Conservation (phyloP, 2,888 invertebrate species). For the Thecocarcelia acutangulata region DNA sequence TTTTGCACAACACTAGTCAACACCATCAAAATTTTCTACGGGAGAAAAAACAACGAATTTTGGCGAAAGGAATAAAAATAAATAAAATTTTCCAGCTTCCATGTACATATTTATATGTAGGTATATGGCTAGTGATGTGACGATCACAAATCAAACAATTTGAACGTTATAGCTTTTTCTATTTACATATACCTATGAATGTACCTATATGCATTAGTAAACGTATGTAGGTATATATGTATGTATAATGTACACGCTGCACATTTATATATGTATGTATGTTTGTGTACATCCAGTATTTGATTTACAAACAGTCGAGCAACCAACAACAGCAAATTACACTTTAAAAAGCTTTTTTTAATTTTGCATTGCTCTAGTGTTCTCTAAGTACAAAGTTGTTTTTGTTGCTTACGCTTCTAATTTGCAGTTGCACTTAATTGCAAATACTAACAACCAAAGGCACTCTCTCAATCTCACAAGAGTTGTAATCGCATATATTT, state of each 20-base stretch:
- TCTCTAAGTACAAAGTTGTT: slow-evolving; percentile 52
- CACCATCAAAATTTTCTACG: too few relatives aligned
- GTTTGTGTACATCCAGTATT: background rate
- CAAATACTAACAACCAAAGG: slow-evolving; percentile 7
- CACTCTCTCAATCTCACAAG: background rate
- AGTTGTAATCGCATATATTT: background rate
- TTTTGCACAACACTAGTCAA: too few relatives aligned
- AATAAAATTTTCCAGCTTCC: too few relatives aligned
- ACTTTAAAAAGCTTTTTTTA: slow-evolving; percentile 62
- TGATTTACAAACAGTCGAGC: background rate
- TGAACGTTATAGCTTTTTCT: background rate
- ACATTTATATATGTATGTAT: too few relatives aligned
- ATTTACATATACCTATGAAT: background rate
- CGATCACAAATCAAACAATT: background rate
- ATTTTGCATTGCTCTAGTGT: slow-evolving; percentile 13
- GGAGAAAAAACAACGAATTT: too few relatives aligned
- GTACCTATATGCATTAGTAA: too few relatives aligned
- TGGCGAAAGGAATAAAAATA: too few relatives aligned
- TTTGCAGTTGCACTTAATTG: background rate
- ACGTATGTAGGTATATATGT: too few relatives aligned
- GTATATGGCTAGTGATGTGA: too few relatives aligned
- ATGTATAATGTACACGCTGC: too few relatives aligned
- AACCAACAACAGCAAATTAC: slow-evolving; percentile 17
- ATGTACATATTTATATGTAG: too few relatives aligned
- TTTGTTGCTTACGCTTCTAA: background rate